Base-by-base conservation (phyloP, 2,797 vertebrate genomes). In the Strix occidentalis region DNA sequence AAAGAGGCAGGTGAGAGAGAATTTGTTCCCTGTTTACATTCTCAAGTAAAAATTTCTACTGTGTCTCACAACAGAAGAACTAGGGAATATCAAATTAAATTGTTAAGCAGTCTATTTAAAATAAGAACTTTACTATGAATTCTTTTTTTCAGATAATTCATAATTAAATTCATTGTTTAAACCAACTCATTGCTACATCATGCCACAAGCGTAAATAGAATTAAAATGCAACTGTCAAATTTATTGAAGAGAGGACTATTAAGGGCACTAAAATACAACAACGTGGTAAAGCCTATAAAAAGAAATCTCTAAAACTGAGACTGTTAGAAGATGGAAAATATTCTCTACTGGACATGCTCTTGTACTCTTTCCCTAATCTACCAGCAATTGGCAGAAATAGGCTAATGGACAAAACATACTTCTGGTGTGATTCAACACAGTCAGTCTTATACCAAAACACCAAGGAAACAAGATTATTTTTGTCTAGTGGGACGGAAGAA, bases 51-150 rank as follows among this genome's bases (percentile, higher is more conserved):
- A 82, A 51, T 81, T 97, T 92, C 61, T 74, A 84, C 53, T 39
- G 7, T 29, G 31, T 75, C 63, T 87, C 56, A 87, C 24, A 82
- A 69, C 20, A 78, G 11, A 20, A 85, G 45, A 76, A 43, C 16
- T 58, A 72, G 77, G 54, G 33, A 93, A 87, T 84, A 95, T 63
- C 13, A 82, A 90, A 84, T 93, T 82, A 90, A 86, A 79, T 79
- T 87, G 43, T 64, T 72, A 69, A 7, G 15, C 16, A 63, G 35
- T 33, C 18, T 17, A 29, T 92, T 94, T 71, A 64, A 93, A 86
- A 61, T 69, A 86, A 86, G 21, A 20, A 28, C 35, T 90, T 93
- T 84, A 69, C 37, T 72, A 82, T 37, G 13, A 85, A 69, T 57
- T 51, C 0, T 41, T 74, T 80, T 51, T 68, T 31, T 4, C 11